Conservation (phyloP, 1,140 invertebrate genomes). For the Diachasmimorpha longicaudata region DNA sequence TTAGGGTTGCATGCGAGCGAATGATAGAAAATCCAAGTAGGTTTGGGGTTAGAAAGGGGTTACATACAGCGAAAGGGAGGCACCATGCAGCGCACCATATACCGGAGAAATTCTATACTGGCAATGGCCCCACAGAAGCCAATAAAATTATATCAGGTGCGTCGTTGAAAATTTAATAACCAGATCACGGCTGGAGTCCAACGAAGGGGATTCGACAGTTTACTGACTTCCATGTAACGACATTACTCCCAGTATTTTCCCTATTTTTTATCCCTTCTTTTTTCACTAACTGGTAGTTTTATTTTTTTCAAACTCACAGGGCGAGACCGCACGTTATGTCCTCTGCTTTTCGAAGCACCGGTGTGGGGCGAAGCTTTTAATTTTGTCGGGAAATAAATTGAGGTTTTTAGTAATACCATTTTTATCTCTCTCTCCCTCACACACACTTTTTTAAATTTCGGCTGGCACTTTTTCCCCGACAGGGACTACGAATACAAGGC, state of each 20-base stretch:
- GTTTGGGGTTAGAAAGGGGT: background rate
- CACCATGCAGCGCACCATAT: background rate
- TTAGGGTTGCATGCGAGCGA: background rate
- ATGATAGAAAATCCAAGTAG: background rate
- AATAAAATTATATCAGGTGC: constrained; percentile 22
- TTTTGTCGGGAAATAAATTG: constrained; percentile 5
- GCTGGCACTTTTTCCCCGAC: background rate
- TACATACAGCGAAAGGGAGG: background rate
- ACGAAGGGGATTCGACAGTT: background rate
- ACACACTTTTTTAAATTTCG: background rate
- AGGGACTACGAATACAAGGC: background rate
- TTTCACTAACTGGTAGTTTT: background rate
- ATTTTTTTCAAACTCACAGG: background rate
- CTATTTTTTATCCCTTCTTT: background rate
- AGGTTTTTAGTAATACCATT: constrained; percentile 1
- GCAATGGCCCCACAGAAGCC: background rate
- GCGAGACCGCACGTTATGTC: background rate
- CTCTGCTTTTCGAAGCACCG: background rate
- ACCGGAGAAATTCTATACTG: background rate
- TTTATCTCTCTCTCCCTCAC: background rate
- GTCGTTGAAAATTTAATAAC: constrained; percentile 27
- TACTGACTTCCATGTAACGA: background rate
- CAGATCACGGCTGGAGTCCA: constrained; percentile 2
- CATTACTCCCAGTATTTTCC: background rate
- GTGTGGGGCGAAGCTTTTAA: background rate